These are phyloP conservation scores for Sinosuthora webbiana DNA, from an alignment of 2,113 vertebrate species.

Conservation along the genomic window DNA sequence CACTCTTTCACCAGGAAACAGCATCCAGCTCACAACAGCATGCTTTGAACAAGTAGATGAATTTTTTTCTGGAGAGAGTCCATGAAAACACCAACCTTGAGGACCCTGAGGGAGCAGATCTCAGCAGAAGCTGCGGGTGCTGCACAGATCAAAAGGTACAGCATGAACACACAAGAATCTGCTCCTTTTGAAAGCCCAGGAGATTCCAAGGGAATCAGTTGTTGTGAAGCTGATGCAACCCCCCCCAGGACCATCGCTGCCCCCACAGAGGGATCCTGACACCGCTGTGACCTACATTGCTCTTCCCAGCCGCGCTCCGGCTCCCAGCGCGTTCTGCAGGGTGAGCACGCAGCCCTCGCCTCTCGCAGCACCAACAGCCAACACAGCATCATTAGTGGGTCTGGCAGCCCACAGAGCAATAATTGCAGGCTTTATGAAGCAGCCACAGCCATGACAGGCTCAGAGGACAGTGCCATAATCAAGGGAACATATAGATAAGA, in stretches of 20 bases:
- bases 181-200: not conserved
- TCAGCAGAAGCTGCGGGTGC: not conserved
- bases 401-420: not conserved
- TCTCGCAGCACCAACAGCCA: not conserved
- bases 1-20: not conserved
- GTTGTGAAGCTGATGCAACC: not conserved
- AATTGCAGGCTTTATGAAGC: not conserved
- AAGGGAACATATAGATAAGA: not conserved
- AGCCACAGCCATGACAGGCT: not conserved
- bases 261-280: not conserved
- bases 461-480: not conserved
- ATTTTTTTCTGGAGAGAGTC: not conserved
- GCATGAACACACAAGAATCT: fast-evolving
- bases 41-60: not conserved
- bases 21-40: not conserved
- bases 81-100: not conserved
- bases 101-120: fast-evolving
- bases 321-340: not conserved
- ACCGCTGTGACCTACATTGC: not conserved
- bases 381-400: not conserved
- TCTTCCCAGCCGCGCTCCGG: not conserved
- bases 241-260: not conserved
- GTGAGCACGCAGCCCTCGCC: fast-evolving
- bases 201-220: not conserved
- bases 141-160: not conserved